These are phyloP conservation scores for Peromyscus leucopus DNA, from an alignment of 2,113 vertebrate genomes.

Conservation along the genomic window DNA sequence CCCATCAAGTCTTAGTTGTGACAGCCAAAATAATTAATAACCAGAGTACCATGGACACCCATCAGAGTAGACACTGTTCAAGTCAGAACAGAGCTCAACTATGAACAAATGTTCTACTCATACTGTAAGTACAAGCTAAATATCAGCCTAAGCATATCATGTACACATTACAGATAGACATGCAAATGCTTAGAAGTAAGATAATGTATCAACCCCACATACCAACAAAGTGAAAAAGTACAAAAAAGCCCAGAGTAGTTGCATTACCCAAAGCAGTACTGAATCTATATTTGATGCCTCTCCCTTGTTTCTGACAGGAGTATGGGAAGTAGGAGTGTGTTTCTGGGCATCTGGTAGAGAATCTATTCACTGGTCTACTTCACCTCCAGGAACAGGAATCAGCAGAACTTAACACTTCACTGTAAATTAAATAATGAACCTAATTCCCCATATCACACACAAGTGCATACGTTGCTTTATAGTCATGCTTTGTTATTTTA, in stretches of 20 bases:
- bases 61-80: not conserved
- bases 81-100: slow-evolving; percentile 1
- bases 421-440: slow-evolving; percentile 47
- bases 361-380: slow-evolving; percentile 58
- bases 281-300: not conserved
- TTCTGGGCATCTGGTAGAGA: slow-evolving; percentile 46
- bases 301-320: not conserved
- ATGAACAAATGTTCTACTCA: slow-evolving; percentile 25
- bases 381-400: slow-evolving; percentile 43
- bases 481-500: slow-evolving; percentile 41
- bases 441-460: slow-evolving; percentile 57
- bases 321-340: slow-evolving; percentile 23
- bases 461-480: slow-evolving; percentile 39
- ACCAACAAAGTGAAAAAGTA: not conserved
- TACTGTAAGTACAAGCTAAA: not conserved
- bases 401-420: slow-evolving; percentile 52
- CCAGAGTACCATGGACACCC: not conserved
- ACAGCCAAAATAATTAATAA: slow-evolving; percentile 58
- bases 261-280: slow-evolving; percentile 1
- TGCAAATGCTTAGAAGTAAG: slow-evolving; percentile 23
- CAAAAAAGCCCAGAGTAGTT: not conserved
- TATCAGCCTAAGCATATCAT: not conserved
- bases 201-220: not conserved
- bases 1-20: not conserved
- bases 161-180: not conserved